Percentiles rank a stretch among this genome's conserved stretches.
phyloP scores from a whole-genome alignment of 2,888 invertebrate genomes.

The Theretra japonica region DNA sequence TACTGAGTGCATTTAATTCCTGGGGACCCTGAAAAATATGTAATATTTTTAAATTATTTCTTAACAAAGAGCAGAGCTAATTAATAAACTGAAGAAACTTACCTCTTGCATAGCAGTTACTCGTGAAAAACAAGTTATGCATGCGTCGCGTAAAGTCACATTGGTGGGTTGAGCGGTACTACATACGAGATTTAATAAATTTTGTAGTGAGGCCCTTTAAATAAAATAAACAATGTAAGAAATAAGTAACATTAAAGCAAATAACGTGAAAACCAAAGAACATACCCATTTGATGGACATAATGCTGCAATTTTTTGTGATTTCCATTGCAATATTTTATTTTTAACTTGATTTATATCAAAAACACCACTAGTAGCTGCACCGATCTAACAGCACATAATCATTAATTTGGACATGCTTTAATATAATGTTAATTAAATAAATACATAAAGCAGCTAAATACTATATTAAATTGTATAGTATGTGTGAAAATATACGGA shows the following conservation, averaged over 20 bases:
- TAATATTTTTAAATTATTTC: neutral
- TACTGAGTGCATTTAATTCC: slow-evolving; percentile 79
- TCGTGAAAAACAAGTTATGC: slow-evolving; percentile 86
- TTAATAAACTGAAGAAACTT: slow-evolving; percentile 20
- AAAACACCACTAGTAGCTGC: slow-evolving; percentile 73
- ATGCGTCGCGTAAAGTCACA: slow-evolving; percentile 84
- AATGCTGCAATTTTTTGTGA: slow-evolving; percentile 72
- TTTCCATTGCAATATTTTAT: slow-evolving; percentile 81
- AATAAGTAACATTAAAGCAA: neutral
- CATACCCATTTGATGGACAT: slow-evolving; percentile 76
- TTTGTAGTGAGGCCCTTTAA: slow-evolving; percentile 72
- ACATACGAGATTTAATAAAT: slow-evolving; percentile 86
- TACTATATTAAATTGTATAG: neutral
- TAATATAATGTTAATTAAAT: slow-evolving; percentile 7
- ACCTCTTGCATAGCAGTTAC: slow-evolving; percentile 82
- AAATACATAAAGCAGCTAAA: no score
- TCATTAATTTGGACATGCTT: slow-evolving; percentile 14
- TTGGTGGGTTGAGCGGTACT: slow-evolving; percentile 87
- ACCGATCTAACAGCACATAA: slow-evolving; percentile 57
- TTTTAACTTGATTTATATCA: slow-evolving; percentile 77
- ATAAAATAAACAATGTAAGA: slow-evolving; percentile 20
- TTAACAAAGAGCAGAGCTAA: neutral
- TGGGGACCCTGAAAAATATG: slow-evolving; percentile 76
- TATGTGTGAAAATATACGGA: neutral
- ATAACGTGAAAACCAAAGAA: neutral